Percentiles rank a stretch among this genome's conserved stretches.
Conservation (phyloP, 2,113 vertebrate genomes). For the Parus major region DNA sequence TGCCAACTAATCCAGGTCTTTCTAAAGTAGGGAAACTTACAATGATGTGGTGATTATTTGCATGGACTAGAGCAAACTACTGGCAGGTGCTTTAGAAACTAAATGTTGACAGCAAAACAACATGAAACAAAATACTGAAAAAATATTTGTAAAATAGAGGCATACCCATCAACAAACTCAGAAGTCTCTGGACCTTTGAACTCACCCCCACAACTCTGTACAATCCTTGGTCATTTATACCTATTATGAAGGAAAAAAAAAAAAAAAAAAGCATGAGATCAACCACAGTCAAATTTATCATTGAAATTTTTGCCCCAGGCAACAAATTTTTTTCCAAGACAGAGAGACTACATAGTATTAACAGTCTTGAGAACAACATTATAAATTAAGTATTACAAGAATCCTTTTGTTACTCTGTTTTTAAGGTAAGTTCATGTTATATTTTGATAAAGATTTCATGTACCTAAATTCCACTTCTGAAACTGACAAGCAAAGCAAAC, state of each 20-base stretch:
- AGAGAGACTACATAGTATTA: neutral
- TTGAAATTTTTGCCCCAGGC: neutral
- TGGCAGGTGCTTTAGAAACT: neutral
- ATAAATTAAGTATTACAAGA: slow-evolving; percentile 19
- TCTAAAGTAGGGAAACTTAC: neutral
- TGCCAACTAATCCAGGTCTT: neutral
- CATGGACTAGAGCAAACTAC: neutral
- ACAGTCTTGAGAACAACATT: neutral
- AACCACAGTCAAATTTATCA: neutral
- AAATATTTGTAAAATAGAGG: slow-evolving; percentile 76
- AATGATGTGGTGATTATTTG: neutral
- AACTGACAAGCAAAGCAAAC: neutral
- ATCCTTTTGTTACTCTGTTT: neutral
- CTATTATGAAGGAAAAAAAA: slow-evolving; percentile 65
- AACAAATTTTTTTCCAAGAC: slow-evolving; percentile 14
- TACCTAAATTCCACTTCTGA: neutral
- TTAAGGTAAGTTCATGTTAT: neutral
- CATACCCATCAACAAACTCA: slow-evolving; percentile 95
- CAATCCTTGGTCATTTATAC: slow-evolving; percentile 96
- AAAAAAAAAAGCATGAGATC: neutral
- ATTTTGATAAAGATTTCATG: neutral
- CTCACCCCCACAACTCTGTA: slow-evolving; percentile 98
- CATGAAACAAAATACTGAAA: slow-evolving; percentile 11
- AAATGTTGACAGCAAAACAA: neutral
- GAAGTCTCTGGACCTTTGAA: slow-evolving; percentile 98